Evolutionary conservation across 1,140 invertebrate genomes (phyloP).

Genomic region (Drosophila tristis): DNA sequence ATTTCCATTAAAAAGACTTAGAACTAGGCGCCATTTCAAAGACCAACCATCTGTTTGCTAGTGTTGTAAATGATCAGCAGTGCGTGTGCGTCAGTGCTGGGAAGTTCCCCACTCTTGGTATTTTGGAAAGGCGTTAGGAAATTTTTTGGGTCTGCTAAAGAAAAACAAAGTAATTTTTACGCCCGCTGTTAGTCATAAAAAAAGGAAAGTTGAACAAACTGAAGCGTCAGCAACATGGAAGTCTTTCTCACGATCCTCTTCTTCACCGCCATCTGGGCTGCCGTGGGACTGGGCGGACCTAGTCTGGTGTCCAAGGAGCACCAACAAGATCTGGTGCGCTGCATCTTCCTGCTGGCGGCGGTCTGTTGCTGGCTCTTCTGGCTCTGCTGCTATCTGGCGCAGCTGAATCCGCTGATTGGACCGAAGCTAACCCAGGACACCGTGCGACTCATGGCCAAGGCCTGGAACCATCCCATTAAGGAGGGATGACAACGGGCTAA

Average conservation of each 20-base stretch:
- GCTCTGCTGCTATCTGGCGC: slow-evolving; percentile 96
- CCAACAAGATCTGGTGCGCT: slow-evolving; percentile 92
- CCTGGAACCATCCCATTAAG: slow-evolving; percentile 88
- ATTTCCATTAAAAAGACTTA: background rate
- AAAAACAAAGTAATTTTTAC: slow-evolving; percentile 42
- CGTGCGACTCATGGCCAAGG: slow-evolving; percentile 89
- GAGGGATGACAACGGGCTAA: slow-evolving; percentile 85
- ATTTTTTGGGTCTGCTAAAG: slow-evolving; percentile 13
- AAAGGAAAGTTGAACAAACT: slow-evolving; percentile 21
- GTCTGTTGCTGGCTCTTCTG: slow-evolving; percentile 96
- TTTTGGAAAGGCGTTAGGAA: slow-evolving; percentile 23
- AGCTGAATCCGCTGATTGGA: slow-evolving; percentile 97
- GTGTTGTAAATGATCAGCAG: slow-evolving; percentile 10
- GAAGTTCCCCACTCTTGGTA: background rate
- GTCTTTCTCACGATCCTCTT: slow-evolving; percentile 89
- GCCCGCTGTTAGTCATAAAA: slow-evolving; percentile 2
- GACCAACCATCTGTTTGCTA: slow-evolving; percentile 7
- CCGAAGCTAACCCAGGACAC: slow-evolving; percentile 90
- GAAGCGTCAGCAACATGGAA: slow-evolving; percentile 13
- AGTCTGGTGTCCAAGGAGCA: slow-evolving; percentile 94
- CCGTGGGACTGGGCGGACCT: slow-evolving; percentile 92
- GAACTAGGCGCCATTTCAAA: slow-evolving; percentile 10
- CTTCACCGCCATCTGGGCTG: slow-evolving; percentile 92
- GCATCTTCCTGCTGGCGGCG: slow-evolving; percentile 93
- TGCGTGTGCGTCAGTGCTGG: slow-evolving; percentile 13